phyloP scores from a whole-genome alignment of 2,113 vertebrate species.

The Toxotes chatareus region DNA sequence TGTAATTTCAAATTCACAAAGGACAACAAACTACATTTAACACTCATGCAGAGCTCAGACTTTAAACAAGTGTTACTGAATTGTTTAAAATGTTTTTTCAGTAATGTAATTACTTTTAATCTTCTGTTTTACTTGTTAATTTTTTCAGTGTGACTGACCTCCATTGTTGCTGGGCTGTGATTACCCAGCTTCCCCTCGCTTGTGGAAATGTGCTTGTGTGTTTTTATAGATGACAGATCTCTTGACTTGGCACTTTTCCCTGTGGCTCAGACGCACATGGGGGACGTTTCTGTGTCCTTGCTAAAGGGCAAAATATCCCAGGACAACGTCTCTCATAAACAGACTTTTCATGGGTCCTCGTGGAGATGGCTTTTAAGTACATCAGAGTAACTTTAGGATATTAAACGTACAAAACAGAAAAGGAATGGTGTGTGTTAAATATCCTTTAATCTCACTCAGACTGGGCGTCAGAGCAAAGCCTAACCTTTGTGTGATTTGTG shows the following conservation, averaged over 20 bases:
- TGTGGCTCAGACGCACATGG: conserved; percentile 55
- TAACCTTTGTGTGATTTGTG: neutral
- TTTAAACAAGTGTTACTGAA: neutral
- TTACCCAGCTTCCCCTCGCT: conserved; percentile 49
- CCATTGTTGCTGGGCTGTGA: conserved; percentile 36
- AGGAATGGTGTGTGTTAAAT: neutral
- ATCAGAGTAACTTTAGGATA: neutral
- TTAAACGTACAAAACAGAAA: neutral
- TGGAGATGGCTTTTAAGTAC: neutral
- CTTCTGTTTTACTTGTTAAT: neutral
- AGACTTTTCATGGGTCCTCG: neutral
- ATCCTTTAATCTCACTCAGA: neutral
- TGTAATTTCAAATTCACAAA: too few species aligned
- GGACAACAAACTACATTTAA: neutral
- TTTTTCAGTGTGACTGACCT: conserved; percentile 38
- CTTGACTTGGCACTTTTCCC: conserved; percentile 73
- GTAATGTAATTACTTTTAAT: neutral
- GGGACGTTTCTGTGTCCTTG: conserved; percentile 66
- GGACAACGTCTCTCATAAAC: conserved; percentile 1
- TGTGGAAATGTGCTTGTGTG: conserved; percentile 54
- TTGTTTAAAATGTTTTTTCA: neutral
- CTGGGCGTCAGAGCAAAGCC: neutral
- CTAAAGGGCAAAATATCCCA: conserved; percentile 42
- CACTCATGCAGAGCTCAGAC: neutral
- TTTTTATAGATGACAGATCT: conserved; percentile 71